Percentiles rank a stretch among this genome's conserved stretches.
These are phyloP conservation scores for Drosophila putrida DNA, from an alignment of 2,888 invertebrate genomes.

Conservation along the genomic window DNA sequence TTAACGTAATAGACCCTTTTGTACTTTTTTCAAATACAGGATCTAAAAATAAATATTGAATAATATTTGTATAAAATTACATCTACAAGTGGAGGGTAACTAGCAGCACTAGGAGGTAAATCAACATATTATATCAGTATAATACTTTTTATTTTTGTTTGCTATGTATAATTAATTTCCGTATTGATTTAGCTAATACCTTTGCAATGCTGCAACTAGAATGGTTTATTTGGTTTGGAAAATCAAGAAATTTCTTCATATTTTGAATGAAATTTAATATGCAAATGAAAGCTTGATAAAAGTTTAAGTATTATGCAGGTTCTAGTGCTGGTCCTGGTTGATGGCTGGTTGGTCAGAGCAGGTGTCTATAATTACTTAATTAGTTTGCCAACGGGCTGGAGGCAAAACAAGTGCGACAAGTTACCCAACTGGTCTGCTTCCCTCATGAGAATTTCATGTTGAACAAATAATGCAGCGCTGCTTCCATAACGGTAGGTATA, in stretches of 20 bases:
- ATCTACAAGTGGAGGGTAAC: too few relatives aligned
- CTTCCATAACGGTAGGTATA: slow-evolving; percentile 11
- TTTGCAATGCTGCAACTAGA: too few relatives aligned
- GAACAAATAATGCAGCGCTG: slow-evolving; percentile 10
- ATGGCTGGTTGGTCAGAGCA: slow-evolving; percentile 36
- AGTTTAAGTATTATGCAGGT: slow-evolving; percentile 26
- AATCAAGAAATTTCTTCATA: not conserved
- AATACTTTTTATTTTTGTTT: too few relatives aligned
- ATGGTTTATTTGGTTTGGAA: not conserved
- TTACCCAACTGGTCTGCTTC: slow-evolving; percentile 48
- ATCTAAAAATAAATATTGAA: too few relatives aligned
- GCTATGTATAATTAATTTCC: too few relatives aligned
- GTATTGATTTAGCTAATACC: too few relatives aligned
- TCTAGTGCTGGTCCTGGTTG: slow-evolving; percentile 2
- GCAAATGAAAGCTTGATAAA: slow-evolving; percentile 10
- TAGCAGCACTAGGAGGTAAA: too few relatives aligned
- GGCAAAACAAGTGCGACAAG: slow-evolving; percentile 19
- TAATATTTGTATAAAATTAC: too few relatives aligned
- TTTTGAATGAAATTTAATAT: not conserved
- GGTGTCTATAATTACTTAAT: slow-evolving; percentile 64
- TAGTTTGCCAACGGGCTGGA: slow-evolving; percentile 17
- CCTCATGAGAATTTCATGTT: slow-evolving; percentile 65
- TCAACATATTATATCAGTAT: too few relatives aligned
- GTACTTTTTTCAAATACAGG: too few relatives aligned
- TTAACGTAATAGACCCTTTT: too few relatives aligned